Conservation (phyloP, 2,888 invertebrate species). For the Cosmia trapezina region DNA sequence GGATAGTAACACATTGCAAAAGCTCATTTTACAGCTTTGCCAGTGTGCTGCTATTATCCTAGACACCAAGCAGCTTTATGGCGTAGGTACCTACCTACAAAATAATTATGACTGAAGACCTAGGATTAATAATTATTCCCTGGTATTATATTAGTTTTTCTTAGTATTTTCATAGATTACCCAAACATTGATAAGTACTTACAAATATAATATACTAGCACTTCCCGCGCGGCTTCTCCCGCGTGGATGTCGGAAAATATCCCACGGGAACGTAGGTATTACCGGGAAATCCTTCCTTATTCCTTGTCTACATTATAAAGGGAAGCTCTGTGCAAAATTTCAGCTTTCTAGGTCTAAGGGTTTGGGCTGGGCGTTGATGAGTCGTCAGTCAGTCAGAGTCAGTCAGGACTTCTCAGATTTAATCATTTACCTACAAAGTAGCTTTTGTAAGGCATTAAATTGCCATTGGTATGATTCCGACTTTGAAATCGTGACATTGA, state of each 20-base stretch:
- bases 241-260: too few species aligned
- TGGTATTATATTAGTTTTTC: not conserved
- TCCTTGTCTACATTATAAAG: too few species aligned
- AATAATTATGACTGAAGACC: not conserved
- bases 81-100: too few species aligned
- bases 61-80: not conserved
- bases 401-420: too few species aligned
- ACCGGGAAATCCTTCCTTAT: too few species aligned
- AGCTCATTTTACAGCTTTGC: not conserved
- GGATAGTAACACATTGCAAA: not conserved
- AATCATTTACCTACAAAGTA: not conserved
- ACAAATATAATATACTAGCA: not conserved
- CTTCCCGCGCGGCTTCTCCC: too few species aligned
- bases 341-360: too few species aligned
- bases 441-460: not conserved
- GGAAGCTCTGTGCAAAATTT: too few species aligned
- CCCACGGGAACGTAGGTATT: too few species aligned
- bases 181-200: not conserved
- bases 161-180: too few species aligned
- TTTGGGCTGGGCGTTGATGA: too few species aligned
- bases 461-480: conserved; percentile 1
- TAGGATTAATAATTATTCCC: not conserved
- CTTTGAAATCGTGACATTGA: conserved; percentile 31
- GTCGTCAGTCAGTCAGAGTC: too few species aligned
- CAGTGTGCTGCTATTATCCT: not conserved